These are phyloP conservation scores for Diplazon laetatorius DNA, from an alignment of 2,888 invertebrate genomes.

Conservation along the genomic window DNA sequence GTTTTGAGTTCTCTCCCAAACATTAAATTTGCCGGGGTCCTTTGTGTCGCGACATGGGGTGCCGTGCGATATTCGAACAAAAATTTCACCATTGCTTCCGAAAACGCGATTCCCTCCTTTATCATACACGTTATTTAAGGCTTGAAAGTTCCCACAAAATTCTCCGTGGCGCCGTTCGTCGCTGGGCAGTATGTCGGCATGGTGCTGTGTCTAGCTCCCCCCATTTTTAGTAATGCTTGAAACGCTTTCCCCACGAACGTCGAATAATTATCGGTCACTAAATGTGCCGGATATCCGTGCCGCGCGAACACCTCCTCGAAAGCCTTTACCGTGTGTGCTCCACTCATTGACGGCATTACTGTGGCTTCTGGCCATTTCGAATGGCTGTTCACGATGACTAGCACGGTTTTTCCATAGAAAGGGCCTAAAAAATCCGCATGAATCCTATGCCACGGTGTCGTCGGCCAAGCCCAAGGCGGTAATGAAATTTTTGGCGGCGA, in stretches of 20 bases:
- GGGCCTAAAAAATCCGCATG: conserved; percentile 72
- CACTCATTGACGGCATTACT: conserved; percentile 57
- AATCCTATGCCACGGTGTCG: conserved; percentile 67
- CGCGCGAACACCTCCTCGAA: conserved; percentile 66
- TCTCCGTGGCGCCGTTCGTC: neutral
- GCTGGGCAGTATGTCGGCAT: conserved; percentile 48
- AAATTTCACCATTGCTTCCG: conserved; percentile 52
- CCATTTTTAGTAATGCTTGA: conserved; percentile 56
- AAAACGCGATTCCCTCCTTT: conserved; percentile 26
- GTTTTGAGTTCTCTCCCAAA: conserved; percentile 50
- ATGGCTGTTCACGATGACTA: conserved; percentile 68
- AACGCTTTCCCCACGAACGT: conserved; percentile 68
- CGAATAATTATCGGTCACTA: conserved; percentile 69
- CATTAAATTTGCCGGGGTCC: conserved; percentile 52
- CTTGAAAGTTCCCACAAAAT: conserved; percentile 59
- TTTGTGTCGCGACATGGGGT: conserved; percentile 55
- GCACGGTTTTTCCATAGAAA: conserved; percentile 56
- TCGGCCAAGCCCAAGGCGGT: conserved; percentile 69
- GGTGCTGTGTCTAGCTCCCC: conserved; percentile 64
- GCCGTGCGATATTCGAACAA: conserved; percentile 60
- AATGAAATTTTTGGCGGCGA: conserved; percentile 67
- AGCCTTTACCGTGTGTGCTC: conserved; percentile 62
- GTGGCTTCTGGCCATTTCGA: conserved; percentile 71
- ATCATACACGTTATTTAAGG: conserved; percentile 52
- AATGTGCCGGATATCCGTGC: conserved; percentile 65